Evolutionary conservation across 2,888 invertebrate species (phyloP).

Genomic region (Drosophila merina): DNA sequence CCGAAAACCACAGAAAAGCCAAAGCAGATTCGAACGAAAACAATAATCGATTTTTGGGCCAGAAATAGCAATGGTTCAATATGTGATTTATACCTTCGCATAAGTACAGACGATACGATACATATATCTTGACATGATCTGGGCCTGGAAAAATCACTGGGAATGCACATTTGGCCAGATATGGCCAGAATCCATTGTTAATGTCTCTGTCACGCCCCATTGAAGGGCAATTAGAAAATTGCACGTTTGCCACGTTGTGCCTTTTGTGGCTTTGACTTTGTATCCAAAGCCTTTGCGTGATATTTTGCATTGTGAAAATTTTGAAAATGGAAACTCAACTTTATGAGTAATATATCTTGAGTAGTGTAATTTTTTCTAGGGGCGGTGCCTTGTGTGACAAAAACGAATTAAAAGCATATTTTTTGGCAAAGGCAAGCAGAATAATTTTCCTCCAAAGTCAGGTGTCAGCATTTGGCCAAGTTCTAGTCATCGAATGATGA

Average conservation of each 20-base stretch:
- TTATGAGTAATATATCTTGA: constrained; percentile 40
- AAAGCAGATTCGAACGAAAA: constrained; percentile 14
- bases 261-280: constrained; percentile 1
- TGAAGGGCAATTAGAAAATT: constrained; percentile 53
- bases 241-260: constrained; percentile 27
- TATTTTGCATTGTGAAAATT: constrained; percentile 28
- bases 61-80: constrained; percentile 26
- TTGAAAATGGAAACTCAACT: constrained; percentile 34
- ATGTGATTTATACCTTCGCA: constrained; percentile 22
- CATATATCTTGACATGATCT: constrained; percentile 39
- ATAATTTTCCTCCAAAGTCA: not conserved
- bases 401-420: constrained; percentile 22
- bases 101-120: constrained; percentile 4
- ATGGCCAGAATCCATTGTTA: constrained; percentile 52
- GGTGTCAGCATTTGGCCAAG: constrained; percentile 19
- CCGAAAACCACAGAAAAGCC: not conserved
- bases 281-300: constrained; percentile 37
- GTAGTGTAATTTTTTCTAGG: constrained; percentile 39
- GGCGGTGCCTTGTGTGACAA: constrained; percentile 23
- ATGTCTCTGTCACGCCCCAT: constrained; percentile 60
- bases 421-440: constrained; percentile 9
- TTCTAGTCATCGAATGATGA: constrained; percentile 37
- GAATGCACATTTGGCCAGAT: constrained; percentile 25
- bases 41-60: constrained; percentile 53
- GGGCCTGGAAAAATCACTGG: constrained; percentile 1